A percentile compares a stretch with the other conserved stretches of the same genome.
These are phyloP conservation scores for Phymanthus crucifer DNA, from an alignment of 92 coral and sea anemone species.

Conservation along the genomic window DNA sequence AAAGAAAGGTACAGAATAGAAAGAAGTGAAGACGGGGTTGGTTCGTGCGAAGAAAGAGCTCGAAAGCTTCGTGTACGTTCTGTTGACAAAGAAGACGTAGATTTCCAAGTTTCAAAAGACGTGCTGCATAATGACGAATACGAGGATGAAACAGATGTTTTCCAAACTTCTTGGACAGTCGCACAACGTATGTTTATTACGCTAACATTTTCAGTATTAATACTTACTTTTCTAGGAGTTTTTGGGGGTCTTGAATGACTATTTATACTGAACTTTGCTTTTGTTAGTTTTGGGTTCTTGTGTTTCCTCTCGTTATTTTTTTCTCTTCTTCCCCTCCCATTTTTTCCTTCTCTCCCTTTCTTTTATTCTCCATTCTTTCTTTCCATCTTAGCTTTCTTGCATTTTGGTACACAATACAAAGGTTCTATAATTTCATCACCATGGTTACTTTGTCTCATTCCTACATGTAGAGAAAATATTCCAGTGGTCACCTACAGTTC, in stretches of 20 bases:
- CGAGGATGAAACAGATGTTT: conserved; percentile 5
- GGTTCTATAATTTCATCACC: no score
- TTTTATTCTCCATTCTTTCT: background rate
- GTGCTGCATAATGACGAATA: background rate
- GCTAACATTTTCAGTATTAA: background rate
- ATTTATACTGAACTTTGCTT: background rate
- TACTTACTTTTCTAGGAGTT: background rate
- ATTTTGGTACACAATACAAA: background rate
- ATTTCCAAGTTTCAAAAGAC: conserved; percentile 2
- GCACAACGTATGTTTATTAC: conserved; percentile 45
- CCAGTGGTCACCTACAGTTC: no score
- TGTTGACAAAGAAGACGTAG: conserved; percentile 66
- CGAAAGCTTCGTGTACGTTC: conserved; percentile 77
- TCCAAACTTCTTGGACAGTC: conserved; percentile 15
- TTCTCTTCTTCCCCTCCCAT: no score
- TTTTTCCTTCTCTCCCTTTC: no score
- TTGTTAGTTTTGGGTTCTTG: background rate
- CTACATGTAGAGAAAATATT: background rate
- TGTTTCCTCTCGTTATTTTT: no score
- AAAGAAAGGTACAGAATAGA: conserved; percentile 74
- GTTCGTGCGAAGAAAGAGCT: conserved; percentile 42
- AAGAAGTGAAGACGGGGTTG: conserved; percentile 26
- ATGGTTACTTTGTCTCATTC: background rate
- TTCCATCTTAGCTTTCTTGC: no score
- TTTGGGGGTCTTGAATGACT: background rate